phyloP scores from a whole-genome alignment of 2,113 vertebrate genomes.

The Chrysemys picta region DNA sequence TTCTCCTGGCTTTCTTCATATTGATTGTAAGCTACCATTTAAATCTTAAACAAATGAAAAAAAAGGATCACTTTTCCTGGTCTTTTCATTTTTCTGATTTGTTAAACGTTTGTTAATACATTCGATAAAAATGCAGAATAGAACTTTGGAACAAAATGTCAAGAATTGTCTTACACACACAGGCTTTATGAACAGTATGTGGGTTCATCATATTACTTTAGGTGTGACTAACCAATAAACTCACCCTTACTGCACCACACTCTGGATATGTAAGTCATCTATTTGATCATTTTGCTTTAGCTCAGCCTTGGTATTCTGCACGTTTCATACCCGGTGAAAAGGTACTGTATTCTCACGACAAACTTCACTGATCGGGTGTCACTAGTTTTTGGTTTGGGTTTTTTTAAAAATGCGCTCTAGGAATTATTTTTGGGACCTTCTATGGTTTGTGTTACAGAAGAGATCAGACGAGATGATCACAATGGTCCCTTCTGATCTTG shows the following conservation, averaged over 20 bases:
- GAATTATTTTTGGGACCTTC: not conserved
- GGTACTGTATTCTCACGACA: not conserved
- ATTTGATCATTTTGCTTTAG: not conserved
- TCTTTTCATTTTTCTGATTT: not conserved
- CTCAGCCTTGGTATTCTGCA: conserved; percentile 6
- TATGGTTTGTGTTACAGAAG: not conserved
- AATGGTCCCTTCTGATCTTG: not conserved
- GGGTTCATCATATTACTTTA: not conserved
- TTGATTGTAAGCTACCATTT: conserved; percentile 58
- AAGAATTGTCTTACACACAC: not conserved
- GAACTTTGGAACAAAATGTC: not conserved
- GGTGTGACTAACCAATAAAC: not conserved
- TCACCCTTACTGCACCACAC: not conserved
- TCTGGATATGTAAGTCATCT: not conserved
- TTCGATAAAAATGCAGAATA: not conserved
- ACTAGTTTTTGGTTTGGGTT: not conserved
- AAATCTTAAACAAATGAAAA: conserved; percentile 17
- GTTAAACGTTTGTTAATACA: not conserved
- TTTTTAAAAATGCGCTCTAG: not conserved
- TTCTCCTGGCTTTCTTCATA: conserved; percentile 38
- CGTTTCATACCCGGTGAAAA: not conserved
- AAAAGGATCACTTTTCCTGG: conserved; percentile 48
- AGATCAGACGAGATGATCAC: not conserved
- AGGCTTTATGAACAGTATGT: not conserved
- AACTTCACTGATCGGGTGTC: not conserved